These are phyloP conservation scores for Lathamus discolor DNA, from an alignment of 2,113 vertebrate genomes.

Conservation along the genomic window DNA sequence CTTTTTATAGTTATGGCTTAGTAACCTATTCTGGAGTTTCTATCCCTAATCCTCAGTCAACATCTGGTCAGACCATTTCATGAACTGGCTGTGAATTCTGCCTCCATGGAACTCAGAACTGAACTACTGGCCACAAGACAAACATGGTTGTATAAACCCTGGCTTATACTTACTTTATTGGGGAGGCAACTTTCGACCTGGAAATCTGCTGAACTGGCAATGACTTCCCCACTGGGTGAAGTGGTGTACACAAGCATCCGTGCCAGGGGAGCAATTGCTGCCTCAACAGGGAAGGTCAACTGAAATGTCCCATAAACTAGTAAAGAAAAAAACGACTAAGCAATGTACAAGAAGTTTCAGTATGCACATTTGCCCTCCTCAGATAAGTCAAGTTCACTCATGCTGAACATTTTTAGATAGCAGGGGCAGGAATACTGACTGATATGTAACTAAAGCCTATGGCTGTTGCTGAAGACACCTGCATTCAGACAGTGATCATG, in stretches of 20 bases:
- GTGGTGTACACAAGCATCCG: constrained; percentile 82
- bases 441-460: background rate
- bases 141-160: background rate
- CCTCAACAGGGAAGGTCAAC: constrained; percentile 53
- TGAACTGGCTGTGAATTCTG: background rate
- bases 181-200: constrained; percentile 79
- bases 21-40: background rate
- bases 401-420: background rate
- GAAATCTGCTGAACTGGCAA: constrained; percentile 82
- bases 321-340: background rate
- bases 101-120: background rate
- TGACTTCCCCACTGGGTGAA: constrained; percentile 78
- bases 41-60: background rate
- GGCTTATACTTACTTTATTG: constrained; percentile 79
- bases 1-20: background rate
- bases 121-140: background rate
- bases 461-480: background rate
- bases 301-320: constrained; percentile 71
- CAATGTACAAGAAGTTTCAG: background rate
- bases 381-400: background rate
- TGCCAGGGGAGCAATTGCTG: constrained; percentile 72
- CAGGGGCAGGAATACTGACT: background rate
- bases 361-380: background rate
- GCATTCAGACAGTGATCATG: background rate
- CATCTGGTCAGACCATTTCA: background rate